Percentiles rank a stretch among this genome's conserved stretches.
Evolutionary conservation across 1,140 invertebrate species (phyloP).

Genomic region (Dufourea novaeangliae): DNA sequence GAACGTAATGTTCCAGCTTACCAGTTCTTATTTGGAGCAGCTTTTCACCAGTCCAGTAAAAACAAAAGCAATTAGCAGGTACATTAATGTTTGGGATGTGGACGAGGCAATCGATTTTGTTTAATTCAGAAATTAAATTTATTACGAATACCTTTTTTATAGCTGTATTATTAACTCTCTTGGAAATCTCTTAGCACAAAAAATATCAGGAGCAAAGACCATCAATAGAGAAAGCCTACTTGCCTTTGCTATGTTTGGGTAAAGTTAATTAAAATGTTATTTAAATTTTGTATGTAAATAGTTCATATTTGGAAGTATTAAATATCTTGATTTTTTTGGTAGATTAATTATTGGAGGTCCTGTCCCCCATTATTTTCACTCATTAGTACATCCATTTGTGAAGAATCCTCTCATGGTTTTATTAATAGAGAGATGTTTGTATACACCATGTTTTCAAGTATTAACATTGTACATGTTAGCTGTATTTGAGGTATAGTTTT

Average conservation of each 20-base stretch:
- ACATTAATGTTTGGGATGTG: slow-evolving; percentile 38
- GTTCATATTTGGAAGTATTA: background rate
- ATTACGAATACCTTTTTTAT: slow-evolving; percentile 42
- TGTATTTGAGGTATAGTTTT: slow-evolving; percentile 83
- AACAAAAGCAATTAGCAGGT: slow-evolving; percentile 89
- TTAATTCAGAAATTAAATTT: slow-evolving; percentile 3
- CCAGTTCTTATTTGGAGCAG: slow-evolving; percentile 86
- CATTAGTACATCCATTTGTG: slow-evolving; percentile 79
- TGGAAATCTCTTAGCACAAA: slow-evolving; percentile 86
- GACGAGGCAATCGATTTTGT: background rate
- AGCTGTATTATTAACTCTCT: slow-evolving; percentile 83
- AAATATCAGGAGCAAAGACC: slow-evolving; percentile 83
- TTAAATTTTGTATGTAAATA: slow-evolving; percentile 4
- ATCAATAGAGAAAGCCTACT: slow-evolving; percentile 85
- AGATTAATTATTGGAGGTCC: slow-evolving; percentile 88
- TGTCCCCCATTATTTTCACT: slow-evolving; percentile 88
- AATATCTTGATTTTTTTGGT: slow-evolving; percentile 53
- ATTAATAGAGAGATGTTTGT: slow-evolving; percentile 86
- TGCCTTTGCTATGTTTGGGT: slow-evolving; percentile 88
- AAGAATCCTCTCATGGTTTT: slow-evolving; percentile 82
- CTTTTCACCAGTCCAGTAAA: slow-evolving; percentile 86
- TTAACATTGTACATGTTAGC: slow-evolving; percentile 86
- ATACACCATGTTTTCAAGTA: slow-evolving; percentile 86
- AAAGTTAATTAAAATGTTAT: slow-evolving; percentile 62
- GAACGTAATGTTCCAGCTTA: slow-evolving; percentile 82